Percentiles rank a stretch among this genome's conserved stretches.
Evolutionary conservation across 2,113 vertebrate species (phyloP).

Genomic region (Pseudopodoces humilis): DNA sequence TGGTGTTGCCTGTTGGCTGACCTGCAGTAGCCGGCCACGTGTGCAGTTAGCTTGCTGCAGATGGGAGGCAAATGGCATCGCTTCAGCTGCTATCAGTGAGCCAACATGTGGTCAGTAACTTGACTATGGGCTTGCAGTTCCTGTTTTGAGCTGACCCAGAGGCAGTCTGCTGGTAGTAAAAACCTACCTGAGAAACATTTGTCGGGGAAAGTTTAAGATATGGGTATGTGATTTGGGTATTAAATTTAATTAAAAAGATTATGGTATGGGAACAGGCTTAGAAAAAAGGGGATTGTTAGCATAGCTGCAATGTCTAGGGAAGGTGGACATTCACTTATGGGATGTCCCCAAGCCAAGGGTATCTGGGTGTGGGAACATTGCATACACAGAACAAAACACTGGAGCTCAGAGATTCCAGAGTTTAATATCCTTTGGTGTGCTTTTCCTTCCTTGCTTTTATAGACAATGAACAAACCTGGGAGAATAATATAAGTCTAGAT

Average conservation of each 20-base stretch:
- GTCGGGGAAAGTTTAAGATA: background rate
- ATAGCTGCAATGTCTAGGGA: background rate
- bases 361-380: background rate
- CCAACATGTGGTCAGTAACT: background rate
- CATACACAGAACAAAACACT: background rate
- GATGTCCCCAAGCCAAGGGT: background rate
- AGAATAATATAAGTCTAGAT: conserved; percentile 10
- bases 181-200: background rate
- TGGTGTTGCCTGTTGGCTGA: background rate
- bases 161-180: background rate
- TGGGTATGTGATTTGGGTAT: background rate
- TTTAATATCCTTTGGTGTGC: conserved; percentile 33
- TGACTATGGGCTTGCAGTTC: background rate
- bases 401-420: background rate
- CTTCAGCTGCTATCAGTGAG: background rate
- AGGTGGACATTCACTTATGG: background rate
- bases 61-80: background rate
- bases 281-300: background rate
- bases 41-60: background rate
- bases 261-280: background rate
- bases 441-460: conserved; percentile 31
- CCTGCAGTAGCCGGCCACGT: background rate
- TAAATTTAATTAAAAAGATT: background rate
- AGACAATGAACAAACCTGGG: background rate
- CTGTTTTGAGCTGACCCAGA: background rate